Conservation (phyloP, 2,113 vertebrate genomes). For the Nothocercus nigrocapillus region DNA sequence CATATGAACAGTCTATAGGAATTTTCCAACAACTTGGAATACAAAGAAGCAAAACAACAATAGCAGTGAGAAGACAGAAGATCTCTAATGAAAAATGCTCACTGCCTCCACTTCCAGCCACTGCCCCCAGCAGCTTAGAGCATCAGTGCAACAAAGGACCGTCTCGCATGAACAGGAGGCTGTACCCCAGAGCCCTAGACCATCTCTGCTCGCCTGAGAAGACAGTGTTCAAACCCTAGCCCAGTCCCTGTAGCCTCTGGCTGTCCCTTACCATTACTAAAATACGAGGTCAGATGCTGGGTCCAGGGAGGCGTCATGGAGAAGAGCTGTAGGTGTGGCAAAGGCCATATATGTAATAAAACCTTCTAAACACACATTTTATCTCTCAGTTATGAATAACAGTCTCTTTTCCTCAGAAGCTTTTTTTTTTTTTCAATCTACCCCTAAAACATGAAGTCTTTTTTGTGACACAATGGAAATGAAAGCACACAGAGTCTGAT, state of each 20-base stretch:
- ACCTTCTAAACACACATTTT: not conserved
- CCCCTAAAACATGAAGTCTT: not conserved
- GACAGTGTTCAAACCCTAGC: not conserved
- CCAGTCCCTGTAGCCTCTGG: not conserved
- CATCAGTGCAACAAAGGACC: not conserved
- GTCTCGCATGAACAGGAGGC: not conserved
- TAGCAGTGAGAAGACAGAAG: not conserved
- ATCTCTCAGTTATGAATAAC: not conserved
- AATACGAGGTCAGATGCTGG: not conserved
- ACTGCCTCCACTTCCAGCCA: not conserved
- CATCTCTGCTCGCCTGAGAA: not conserved
- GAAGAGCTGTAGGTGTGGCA: not conserved
- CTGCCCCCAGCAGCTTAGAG: not conserved
- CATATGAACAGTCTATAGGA: not conserved
- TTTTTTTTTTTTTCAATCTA: constrained; percentile 7
- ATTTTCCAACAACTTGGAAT: not conserved
- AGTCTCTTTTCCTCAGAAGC: not conserved
- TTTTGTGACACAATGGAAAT: not conserved
- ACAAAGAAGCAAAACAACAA: not conserved
- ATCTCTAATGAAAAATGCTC: not conserved
- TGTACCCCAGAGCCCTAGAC: not conserved
- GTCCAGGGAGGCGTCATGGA: not conserved
- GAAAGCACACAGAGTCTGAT: constrained; percentile 15
- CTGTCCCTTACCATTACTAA: not conserved
- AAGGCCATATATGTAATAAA: not conserved